These are phyloP conservation scores for Zygaena filipendulae DNA, from an alignment of 2,888 invertebrate genomes.

Conservation along the genomic window DNA sequence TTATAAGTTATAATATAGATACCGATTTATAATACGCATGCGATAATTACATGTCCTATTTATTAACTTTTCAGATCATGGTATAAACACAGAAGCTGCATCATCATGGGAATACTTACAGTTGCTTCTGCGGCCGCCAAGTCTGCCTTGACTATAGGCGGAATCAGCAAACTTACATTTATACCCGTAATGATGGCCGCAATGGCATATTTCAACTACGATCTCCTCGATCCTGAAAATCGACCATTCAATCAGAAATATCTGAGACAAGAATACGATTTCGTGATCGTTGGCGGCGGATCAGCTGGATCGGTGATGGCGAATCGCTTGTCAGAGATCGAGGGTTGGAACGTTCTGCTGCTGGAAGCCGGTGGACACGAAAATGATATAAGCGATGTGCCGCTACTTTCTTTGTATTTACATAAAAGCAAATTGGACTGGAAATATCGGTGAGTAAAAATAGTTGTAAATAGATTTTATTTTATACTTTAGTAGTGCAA, in stretches of 20 bases:
- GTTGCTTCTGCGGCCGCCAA: slow-evolving; percentile 76
- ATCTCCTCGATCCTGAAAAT: slow-evolving; percentile 86
- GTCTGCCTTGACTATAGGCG: slow-evolving; percentile 75
- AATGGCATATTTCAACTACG: slow-evolving; percentile 86
- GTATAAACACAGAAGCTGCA: too few species aligned
- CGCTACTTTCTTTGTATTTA: slow-evolving; percentile 85
- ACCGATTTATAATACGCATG: too few species aligned
- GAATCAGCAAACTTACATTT: slow-evolving; percentile 78
- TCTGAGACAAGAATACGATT: slow-evolving; percentile 80
- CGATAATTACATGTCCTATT: too few species aligned
- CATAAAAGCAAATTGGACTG: slow-evolving; percentile 92
- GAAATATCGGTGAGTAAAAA: slow-evolving; percentile 77
- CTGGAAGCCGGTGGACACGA: slow-evolving; percentile 90
- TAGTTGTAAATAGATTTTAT: too few species aligned
- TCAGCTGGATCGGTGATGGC: slow-evolving; percentile 88
- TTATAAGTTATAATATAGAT: too few species aligned
- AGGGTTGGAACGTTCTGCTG: slow-evolving; percentile 81
- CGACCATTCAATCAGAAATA: slow-evolving; percentile 76
- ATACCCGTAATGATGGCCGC: slow-evolving; percentile 80
- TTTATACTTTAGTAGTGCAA: too few species aligned
- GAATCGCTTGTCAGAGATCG: slow-evolving; percentile 81
- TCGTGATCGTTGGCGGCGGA: slow-evolving; percentile 84
- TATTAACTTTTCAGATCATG: too few species aligned
- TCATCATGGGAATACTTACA: slow-evolving; percentile 42
- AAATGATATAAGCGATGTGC: slow-evolving; percentile 88